These are phyloP conservation scores for Teleogryllus oceanicus DNA, from an alignment of 2,888 invertebrate species.

Conservation along the genomic window DNA sequence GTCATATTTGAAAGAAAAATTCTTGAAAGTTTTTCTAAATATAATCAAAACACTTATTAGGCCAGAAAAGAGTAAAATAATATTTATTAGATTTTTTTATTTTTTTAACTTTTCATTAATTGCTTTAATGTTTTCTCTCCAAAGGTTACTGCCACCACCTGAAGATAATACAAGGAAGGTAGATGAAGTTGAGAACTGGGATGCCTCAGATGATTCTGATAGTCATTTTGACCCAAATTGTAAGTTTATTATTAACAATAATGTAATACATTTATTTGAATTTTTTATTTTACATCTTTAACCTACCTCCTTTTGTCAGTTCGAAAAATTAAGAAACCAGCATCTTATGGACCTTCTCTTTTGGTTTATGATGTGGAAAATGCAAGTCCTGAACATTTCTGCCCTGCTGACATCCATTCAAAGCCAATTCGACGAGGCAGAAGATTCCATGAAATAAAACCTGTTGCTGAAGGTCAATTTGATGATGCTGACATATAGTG, in stretches of 20 bases:
- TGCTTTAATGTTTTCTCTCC: too few species aligned
- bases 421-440: neutral
- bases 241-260: neutral
- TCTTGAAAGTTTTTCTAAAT: too few species aligned
- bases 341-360: neutral
- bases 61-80: too few species aligned
- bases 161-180: neutral
- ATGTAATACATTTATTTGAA: neutral
- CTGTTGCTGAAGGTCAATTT: slow-evolving; percentile 24
- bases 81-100: too few species aligned
- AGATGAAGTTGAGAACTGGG: slow-evolving; percentile 26
- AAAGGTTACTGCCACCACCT: neutral
- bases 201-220: neutral
- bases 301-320: neutral
- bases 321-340: slow-evolving; percentile 11
- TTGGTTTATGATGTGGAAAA: neutral
- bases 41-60: too few species aligned
- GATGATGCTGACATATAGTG: slow-evolving; percentile 24
- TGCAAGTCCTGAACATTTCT: slow-evolving; percentile 24
- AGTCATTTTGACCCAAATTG: slow-evolving; percentile 24
- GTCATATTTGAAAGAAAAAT: too few species aligned
- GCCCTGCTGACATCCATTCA: slow-evolving; percentile 22
- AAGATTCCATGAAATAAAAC: neutral
- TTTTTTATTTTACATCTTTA: too few species aligned
- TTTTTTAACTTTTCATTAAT: too few species aligned